These are phyloP conservation scores for Gopherus flavomarginatus DNA, from an alignment of 2,113 vertebrate species.

Conservation along the genomic window DNA sequence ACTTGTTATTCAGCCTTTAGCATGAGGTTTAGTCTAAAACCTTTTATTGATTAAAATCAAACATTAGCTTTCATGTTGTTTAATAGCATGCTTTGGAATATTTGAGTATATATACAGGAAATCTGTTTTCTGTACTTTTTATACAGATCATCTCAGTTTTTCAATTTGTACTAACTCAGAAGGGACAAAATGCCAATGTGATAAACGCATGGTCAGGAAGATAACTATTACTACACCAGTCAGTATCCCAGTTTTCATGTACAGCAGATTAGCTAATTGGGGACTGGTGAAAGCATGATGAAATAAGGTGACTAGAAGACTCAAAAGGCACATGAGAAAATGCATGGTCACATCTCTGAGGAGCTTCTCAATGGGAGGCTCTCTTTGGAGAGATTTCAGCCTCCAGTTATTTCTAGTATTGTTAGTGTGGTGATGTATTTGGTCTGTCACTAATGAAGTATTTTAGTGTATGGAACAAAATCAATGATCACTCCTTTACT, in stretches of 20 bases:
- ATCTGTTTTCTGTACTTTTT: background rate
- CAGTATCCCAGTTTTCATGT: background rate
- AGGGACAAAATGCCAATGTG: background rate
- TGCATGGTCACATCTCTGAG: background rate
- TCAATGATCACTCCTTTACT: background rate
- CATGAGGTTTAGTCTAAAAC: background rate
- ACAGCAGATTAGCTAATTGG: background rate
- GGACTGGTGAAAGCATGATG: background rate
- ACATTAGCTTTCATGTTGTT: background rate
- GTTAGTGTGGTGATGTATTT: background rate
- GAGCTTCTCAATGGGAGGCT: background rate
- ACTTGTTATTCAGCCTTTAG: background rate
- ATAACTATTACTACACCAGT: background rate
- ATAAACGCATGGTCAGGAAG: background rate
- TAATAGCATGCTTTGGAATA: background rate
- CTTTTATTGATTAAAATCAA: background rate
- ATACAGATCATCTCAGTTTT: background rate
- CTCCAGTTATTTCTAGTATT: background rate
- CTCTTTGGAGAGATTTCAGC: background rate
- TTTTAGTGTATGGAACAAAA: background rate
- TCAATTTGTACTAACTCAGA: background rate
- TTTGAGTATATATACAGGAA: background rate
- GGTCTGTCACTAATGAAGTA: background rate
- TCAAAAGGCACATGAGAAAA: background rate
- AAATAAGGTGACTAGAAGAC: background rate